Percentiles rank a stretch among this genome's conserved stretches.
phyloP scores from a whole-genome alignment of 2,113 vertebrate genomes.

The Muscicapa adusta region DNA sequence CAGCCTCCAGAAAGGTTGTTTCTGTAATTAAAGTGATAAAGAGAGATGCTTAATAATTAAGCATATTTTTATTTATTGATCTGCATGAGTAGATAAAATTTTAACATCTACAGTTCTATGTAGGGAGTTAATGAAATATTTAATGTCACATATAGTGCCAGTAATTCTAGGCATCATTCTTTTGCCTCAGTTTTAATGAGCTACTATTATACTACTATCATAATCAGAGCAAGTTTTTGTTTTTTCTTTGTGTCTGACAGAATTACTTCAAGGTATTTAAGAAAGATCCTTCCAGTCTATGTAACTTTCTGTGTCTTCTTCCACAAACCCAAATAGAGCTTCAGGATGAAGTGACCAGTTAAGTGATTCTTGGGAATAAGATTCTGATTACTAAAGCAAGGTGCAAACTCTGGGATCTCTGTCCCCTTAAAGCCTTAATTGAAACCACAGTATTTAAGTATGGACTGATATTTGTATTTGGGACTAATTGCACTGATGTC shows the following conservation, averaged over 20 bases:
- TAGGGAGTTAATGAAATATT: not conserved
- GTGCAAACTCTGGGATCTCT: not conserved
- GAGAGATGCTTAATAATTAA: constrained; percentile 46
- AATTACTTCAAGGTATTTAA: not conserved
- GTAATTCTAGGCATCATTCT: not conserved
- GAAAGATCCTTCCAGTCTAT: not conserved
- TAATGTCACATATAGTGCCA: not conserved
- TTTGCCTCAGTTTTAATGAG: not conserved
- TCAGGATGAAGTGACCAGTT: not conserved
- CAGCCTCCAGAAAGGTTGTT: constrained; percentile 16
- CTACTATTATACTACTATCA: not conserved
- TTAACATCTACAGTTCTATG: not conserved
- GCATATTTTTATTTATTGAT: constrained; percentile 23
- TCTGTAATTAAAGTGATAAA: constrained; percentile 36
- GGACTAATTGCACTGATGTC: not conserved
- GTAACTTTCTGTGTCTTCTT: not conserved
- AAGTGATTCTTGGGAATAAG: not conserved
- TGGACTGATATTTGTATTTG: not conserved
- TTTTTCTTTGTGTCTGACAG: not conserved
- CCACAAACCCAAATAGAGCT: not conserved
- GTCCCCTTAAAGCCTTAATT: not conserved
- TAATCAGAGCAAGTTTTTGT: not conserved
- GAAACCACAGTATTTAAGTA: not conserved
- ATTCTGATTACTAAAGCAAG: not conserved
- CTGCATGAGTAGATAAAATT: constrained; percentile 1